Evolutionary conservation across 2,113 vertebrate genomes (phyloP), one percentile per base, ranked within the genome.

Genomic region (Otocyon megalotis): DNA sequence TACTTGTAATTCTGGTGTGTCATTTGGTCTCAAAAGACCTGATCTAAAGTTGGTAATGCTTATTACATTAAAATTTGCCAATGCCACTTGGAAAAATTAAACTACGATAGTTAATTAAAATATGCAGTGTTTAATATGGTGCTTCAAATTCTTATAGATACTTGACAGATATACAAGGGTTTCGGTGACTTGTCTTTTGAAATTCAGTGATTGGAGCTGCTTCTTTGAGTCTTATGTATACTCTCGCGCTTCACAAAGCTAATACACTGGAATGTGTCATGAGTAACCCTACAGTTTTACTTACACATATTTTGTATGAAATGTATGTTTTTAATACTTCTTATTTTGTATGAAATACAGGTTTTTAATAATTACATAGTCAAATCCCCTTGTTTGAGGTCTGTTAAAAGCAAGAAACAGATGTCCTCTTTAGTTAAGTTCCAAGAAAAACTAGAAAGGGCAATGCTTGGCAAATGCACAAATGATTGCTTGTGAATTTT

Each of bases 81-180:
- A 60, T 76, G 67, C 62, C 32, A 96, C 94, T 90, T 95, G 72
- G 67, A 97, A 96, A 96, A 86, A 95, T 76, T 92, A 88, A 94
- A 79, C 86, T 63, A 32, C 9, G 63, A 87, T 88, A 87, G 91
- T 84, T 96, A 94, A 94, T 97, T 95, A 94, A 98, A 92, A 88
- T 54, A 53, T 89, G 67, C 65, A 69, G 60, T 54, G 43, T 77
- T 96, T 89, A 95, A 88, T 84, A 58, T 30, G 53, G 32, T 89
- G 37, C 58, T 97, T 88, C 94, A 94, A 62, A 88, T 63, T 62
- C 93, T 95, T 37, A 92, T 50, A 90, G 88, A 74, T 35, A 72
- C 93, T 96, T 92, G 77, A 94, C 84, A 95, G 74, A 53, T 30
- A 37, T 63, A 72, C 15, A n/a, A 50, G 35, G 16, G 24, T 37